A percentile compares a stretch with the other conserved stretches of the same genome.
These are phyloP conservation scores for Eulemur coronatus DNA, from an alignment of 2,797 vertebrate species.

Conservation along the genomic window DNA sequence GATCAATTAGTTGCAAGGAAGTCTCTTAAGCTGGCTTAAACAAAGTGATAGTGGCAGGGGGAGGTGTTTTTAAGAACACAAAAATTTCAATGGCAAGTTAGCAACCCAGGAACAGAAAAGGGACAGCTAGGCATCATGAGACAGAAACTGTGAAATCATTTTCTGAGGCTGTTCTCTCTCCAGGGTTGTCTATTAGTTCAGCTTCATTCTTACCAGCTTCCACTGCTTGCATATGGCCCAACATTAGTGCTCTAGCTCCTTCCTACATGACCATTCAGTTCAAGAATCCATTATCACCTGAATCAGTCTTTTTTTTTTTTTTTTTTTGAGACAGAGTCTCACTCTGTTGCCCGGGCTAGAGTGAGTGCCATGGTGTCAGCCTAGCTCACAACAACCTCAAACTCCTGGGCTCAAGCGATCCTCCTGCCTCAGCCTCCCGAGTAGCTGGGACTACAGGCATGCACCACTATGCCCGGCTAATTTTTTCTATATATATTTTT, in stretches of 20 bases:
- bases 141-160: neutral
- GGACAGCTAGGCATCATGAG: neutral
- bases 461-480: too few species aligned
- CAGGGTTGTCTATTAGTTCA: neutral
- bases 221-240: neutral
- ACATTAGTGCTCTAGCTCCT: neutral
- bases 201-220: conserved; percentile 4
- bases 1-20: neutral
- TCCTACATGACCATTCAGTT: neutral
- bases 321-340: neutral
- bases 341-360: too few species aligned
- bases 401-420: too few species aligned
- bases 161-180: neutral
- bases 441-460: too few species aligned
- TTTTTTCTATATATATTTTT: too few species aligned
- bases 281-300: neutral
- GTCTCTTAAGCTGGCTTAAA: neutral
- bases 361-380: too few species aligned
- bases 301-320: neutral
- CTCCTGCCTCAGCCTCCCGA: too few species aligned
- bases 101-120: neutral
- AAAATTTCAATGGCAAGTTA: neutral
- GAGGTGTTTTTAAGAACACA: neutral
- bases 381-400: too few species aligned
- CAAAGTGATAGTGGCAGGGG: neutral